Evolutionary conservation across 2,888 invertebrate species (phyloP), one percentile per base, ranked within the genome.

Genomic region (Lacanobia oleracea): DNA sequence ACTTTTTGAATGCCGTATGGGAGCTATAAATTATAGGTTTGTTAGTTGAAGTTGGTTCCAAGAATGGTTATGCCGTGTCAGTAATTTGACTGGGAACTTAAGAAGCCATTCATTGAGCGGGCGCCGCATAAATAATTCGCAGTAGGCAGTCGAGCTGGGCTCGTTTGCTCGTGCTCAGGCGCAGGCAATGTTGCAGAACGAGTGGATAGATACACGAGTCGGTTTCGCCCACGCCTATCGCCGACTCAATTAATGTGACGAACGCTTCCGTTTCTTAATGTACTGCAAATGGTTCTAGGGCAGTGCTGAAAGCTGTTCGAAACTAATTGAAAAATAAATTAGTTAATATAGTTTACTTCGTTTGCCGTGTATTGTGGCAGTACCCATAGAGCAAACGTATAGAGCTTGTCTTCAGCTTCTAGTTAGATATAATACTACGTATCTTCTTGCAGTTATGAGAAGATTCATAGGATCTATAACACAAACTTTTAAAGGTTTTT

Each of bases 111-210:
- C 86, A 89, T 87, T 90, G 83, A 87, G 83, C 81, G 83, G 90
- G 88, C 90, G 91, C 89, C 90, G 88, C 88, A 92, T 92, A 90
- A 92, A 91, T 91, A 90, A 91, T 92, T 90, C 77, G 90, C 91
- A 89, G 88, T 86, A 86, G 86, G 82, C 85, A 86, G 88, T 86
- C 83, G 63, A 27, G 62, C 43, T 84, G 86, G 72, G 82, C 77
- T 79, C 81, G 81, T 84, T 66, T 86, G 85, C 88, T 88, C 88
- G 86, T 40, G 69, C 68, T 59, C 73, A 51, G 87, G 78, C 84
- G 86, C 77, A 59, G 82, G 85, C 88, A 92, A 91, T 90, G 89
- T 90, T 88, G 91, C 90, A 88, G 91, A 92, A 93, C 92, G 86
- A 82, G 81, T 80, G 82, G 80, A 86, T 81, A 86, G 81, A 84